A percentile compares a stretch with the other conserved stretches of the same genome.
phyloP scores from a whole-genome alignment of 2,797 vertebrate genomes.

The Rhyacichthys aspro region DNA sequence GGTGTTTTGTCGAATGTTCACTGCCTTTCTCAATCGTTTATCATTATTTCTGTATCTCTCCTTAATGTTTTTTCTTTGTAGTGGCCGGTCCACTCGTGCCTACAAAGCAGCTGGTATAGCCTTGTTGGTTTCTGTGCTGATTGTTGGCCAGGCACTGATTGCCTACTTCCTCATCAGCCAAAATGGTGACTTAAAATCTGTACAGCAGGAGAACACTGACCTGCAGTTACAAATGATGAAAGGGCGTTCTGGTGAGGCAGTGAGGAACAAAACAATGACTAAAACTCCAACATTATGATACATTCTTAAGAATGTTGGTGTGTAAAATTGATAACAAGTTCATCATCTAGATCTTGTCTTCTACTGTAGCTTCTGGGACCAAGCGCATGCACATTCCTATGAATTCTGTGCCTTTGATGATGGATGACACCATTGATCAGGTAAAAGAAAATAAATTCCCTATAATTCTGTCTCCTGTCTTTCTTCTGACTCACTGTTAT shows the following conservation, averaged over 20 bases:
- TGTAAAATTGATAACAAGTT: too few relatives aligned
- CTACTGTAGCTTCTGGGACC: constrained; percentile 31
- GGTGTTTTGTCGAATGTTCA: too few relatives aligned
- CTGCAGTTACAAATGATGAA: constrained; percentile 73
- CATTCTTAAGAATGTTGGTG: not conserved
- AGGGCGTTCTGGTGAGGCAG: constrained; percentile 54
- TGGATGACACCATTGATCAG: constrained; percentile 16
- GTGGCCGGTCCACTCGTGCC: constrained; percentile 57
- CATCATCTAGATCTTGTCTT: constrained; percentile 3
- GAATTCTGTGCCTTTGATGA: constrained; percentile 31
- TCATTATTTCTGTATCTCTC: too few relatives aligned
- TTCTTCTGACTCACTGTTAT: not conserved
- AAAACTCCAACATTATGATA: not conserved
- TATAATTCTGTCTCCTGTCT: not conserved
- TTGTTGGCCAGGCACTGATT: constrained; percentile 85
- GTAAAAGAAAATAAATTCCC: constrained; percentile 21
- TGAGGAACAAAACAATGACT: not conserved
- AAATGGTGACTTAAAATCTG: constrained; percentile 76
- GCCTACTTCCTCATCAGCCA: constrained; percentile 87
- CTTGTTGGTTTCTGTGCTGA: constrained; percentile 85
- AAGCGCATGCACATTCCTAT: constrained; percentile 68
- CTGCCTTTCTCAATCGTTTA: not conserved
- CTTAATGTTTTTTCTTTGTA: constrained; percentile 11
- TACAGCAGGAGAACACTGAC: constrained; percentile 71
- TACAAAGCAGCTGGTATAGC: constrained; percentile 80